A percentile compares a stretch with the other conserved stretches of the same genome.
These are phyloP conservation scores for Fregata magnificens DNA, from an alignment of 2,113 vertebrate genomes.

Conservation along the genomic window DNA sequence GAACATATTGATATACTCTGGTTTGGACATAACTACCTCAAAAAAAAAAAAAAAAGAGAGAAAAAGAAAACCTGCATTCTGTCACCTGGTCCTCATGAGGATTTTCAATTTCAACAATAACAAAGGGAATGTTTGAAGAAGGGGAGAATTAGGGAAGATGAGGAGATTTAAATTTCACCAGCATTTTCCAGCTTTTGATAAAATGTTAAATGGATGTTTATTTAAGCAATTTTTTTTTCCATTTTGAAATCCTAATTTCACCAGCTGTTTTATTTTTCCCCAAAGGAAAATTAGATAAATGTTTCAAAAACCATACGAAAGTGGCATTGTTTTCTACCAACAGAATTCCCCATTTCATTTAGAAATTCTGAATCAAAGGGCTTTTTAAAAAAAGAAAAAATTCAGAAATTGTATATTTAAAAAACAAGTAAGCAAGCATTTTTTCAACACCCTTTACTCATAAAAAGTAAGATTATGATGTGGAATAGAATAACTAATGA, in stretches of 20 bases:
- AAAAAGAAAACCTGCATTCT: neutral
- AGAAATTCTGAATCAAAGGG: neutral
- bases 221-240: neutral
- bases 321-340: neutral
- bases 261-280: constrained; percentile 8
- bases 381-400: neutral
- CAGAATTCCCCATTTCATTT: neutral
- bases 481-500: neutral
- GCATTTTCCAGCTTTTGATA: constrained; percentile 14
- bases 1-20: neutral
- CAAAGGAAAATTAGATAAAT: neutral
- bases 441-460: neutral
- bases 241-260: constrained; percentile 39
- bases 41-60: neutral
- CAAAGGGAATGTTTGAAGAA: neutral
- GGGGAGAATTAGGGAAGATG: neutral
- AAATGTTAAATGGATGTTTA: constrained; percentile 27
- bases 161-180: neutral
- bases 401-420: neutral
- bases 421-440: neutral
- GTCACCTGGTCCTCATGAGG: neutral
- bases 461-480: neutral
- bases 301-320: neutral
- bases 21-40: neutral
- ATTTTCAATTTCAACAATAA: neutral